Base-by-base conservation (phyloP, 2,113 vertebrate species). In the Menidia beryllina region DNA sequence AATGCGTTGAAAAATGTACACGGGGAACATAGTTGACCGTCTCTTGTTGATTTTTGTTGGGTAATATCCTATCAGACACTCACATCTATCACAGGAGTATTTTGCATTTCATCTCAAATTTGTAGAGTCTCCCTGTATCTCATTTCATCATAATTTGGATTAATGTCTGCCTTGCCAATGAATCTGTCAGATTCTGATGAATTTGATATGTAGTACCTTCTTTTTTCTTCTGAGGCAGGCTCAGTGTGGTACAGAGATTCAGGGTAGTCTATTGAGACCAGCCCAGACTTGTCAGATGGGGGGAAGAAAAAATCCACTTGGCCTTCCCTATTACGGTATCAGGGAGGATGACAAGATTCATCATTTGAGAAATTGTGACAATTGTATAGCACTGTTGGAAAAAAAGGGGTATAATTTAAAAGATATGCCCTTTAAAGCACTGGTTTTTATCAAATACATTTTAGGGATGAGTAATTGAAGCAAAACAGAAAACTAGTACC, bases 91-190 rank as follows among this genome's bases (percentile, higher is more conserved):
- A 54, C 30, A 41, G 51, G 36, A 11, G 2, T 53, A 71, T 68
- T 84, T 77, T 57, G 13, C 15, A 30, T 45, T 76, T 59, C 70
- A 60, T 83, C 65, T 79, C 24, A 25, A n/a, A 64, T 67, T 43
- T 72, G 27, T 72, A 52, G 54, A 43, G 48, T 67, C 5, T 0
- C 6, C 43, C 25, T 34, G 30, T 34, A 72, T 62, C 55, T 58
- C 23, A 13, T 67, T 63, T 79, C 48, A 48, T 68, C n/a, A 6
- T 72, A 54, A 53, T 74, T 2, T 63, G 36, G 39, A 80, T 81
- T 51, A 48, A 81, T 81, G 63, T 53, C 34, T 72, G 5, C 20
- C 64, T 50, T 63, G 62, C 59, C 57, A 64, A 47, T 53, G 19
- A 50, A 58, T 52, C 34, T 51, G 47, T 79, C 15, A 34, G 38